Evolutionary conservation across 30 jellyfish, hydroid and myxozoan genomes (phyloP).

Genomic region (Chrysaora quinquecirrha): DNA sequence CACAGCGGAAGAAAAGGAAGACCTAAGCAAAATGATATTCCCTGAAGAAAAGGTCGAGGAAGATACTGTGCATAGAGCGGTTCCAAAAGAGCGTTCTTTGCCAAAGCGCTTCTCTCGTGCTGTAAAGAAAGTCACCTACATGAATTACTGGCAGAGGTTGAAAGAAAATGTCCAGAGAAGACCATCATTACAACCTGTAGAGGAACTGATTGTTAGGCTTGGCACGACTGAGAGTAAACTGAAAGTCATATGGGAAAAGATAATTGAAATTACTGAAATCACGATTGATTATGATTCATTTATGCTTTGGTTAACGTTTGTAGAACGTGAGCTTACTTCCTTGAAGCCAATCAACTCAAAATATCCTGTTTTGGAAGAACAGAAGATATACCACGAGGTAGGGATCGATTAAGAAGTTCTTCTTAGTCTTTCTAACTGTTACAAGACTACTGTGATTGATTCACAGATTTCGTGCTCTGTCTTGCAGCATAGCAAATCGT

Average conservation of each 20-base stretch:
- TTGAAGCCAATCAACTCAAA: constrained; percentile 56
- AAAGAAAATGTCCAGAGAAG: neutral
- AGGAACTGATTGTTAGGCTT: constrained; percentile 54
- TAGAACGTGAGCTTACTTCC: constrained; percentile 76
- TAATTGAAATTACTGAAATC: constrained; percentile 35
- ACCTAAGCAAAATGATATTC: constrained; percentile 44
- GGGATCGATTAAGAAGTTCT: too few relatives aligned
- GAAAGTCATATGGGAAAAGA: constrained; percentile 63
- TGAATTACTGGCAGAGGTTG: constrained; percentile 49
- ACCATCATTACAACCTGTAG: constrained; percentile 31
- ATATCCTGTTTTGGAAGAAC: constrained; percentile 63
- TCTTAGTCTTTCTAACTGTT: too few relatives aligned
- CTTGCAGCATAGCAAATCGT: too few relatives aligned
- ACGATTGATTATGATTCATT: constrained; percentile 67
- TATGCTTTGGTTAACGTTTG: constrained; percentile 82
- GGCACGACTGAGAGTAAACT: constrained; percentile 67
- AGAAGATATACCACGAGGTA: constrained; percentile 80
- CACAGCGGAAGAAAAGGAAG: constrained; percentile 62
- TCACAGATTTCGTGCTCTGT: too few relatives aligned
- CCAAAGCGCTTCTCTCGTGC: constrained; percentile 34
- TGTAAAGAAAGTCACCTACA: constrained; percentile 49
- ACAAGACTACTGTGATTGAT: too few relatives aligned
- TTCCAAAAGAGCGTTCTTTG: constrained; percentile 1
- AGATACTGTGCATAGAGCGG: neutral
- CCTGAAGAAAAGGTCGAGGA: constrained; percentile 9